Evolutionary conservation across 2,113 vertebrate species (phyloP), one percentile per base, ranked within the genome.

Genomic region (Perca fluviatilis): DNA sequence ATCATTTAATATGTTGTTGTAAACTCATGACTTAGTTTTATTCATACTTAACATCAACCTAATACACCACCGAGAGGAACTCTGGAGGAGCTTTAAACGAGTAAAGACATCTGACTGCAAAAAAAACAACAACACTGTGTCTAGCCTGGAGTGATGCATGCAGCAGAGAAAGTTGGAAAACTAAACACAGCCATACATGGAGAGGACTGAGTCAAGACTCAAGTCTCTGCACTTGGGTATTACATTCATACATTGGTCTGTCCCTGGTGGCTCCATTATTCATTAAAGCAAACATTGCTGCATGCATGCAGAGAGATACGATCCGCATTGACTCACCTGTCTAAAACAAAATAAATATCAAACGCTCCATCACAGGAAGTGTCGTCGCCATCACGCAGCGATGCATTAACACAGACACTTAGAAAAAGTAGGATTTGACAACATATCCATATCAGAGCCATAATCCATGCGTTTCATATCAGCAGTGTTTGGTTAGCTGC

Each of bases 271-370:
- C 23, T 74, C n/a, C 14, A 15, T 11, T 23, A 10, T 65, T 19
- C 15, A 6, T 16, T 18, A 3, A 36, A 6, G 14, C 7, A 70
- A 53, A 53, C 40, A 27, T 27, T 27, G 36, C 61, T 27, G 36
- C 61, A 40, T 2, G 33, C 62, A 49, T 13, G 36, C n/a, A 25
- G 33, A 13, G 16, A n/a, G 3, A 50, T 2, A 5, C 13, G 18
- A 19, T 7, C 65, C 21, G 23, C 8, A 5, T 53, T 9, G 12
- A 74, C 94, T 93, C 78, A 96, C 95, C 91, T 94, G 91, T 96
- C 95, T 14, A 96, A 80, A 2, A 95, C 82, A 88, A 98, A 98
- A 91, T 98, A 98, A 67, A 98, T 89, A 86, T 99, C 97, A 91
- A 98, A 98, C 1, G 96, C 97, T 77, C 95, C 96, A 80, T 94